phyloP scores from a whole-genome alignment of 2,797 vertebrate species.

The Gambusia yucatana region DNA sequence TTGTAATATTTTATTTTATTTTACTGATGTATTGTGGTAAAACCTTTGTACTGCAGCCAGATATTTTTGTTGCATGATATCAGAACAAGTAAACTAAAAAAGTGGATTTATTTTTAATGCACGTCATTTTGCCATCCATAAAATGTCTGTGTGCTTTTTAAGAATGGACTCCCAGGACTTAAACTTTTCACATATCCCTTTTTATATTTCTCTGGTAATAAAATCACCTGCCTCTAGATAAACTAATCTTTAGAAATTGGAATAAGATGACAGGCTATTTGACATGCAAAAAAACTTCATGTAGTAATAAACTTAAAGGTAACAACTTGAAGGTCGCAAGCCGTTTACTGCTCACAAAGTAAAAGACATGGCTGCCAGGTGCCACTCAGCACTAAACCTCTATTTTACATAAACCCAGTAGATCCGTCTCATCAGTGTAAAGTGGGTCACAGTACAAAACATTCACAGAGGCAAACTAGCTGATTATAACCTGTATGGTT shows the following conservation, averaged over 20 bases:
- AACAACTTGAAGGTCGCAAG: slow-evolving; percentile 7
- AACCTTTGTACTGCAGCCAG: neutral
- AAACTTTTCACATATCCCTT: neutral
- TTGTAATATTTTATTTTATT: neutral
- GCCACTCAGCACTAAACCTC: slow-evolving; percentile 44
- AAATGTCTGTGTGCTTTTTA: neutral
- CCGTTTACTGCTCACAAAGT: slow-evolving; percentile 38
- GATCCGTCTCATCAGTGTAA: slow-evolving; percentile 27
- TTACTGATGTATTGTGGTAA: neutral
- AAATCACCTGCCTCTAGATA: neutral
- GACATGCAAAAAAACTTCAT: slow-evolving; percentile 14
- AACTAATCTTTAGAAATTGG: neutral
- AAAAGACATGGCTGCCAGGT: slow-evolving; percentile 55
- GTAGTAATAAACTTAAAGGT: slow-evolving; percentile 23
- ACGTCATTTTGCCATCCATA: neutral
- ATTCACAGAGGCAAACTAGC: slow-evolving; percentile 9
- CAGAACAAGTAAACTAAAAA: neutral
- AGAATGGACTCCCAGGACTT: neutral
- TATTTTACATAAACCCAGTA: slow-evolving; percentile 7
- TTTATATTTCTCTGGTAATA: neutral
- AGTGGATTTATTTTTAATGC: neutral
- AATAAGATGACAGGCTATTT: neutral
- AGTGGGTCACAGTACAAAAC: slow-evolving; percentile 18
- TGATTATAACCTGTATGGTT: slow-evolving; percentile 24
- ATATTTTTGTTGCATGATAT: neutral